These are phyloP conservation scores for Aptenodytes forsteri DNA, from an alignment of 2,113 vertebrate species.

Conservation along the genomic window DNA sequence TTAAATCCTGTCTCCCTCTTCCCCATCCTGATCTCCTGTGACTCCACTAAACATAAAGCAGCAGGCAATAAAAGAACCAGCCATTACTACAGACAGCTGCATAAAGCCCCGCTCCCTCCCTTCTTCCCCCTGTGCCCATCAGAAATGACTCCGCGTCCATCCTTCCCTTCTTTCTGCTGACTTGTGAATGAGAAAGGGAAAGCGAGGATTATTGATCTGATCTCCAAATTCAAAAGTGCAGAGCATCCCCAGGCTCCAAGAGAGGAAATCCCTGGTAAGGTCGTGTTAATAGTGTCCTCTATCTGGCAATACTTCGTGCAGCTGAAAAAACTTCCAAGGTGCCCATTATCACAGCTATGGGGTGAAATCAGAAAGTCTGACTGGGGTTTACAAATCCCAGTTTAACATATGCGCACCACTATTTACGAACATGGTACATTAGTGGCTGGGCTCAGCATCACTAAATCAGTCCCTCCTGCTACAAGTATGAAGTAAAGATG, in stretches of 20 bases:
- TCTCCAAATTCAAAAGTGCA: background rate
- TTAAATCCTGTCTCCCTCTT: conserved; percentile 2
- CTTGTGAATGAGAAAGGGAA: background rate
- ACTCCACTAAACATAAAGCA: background rate
- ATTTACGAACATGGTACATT: background rate
- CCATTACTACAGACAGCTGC: background rate
- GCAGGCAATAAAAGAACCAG: background rate
- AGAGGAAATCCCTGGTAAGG: background rate
- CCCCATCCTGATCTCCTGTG: background rate
- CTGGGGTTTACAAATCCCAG: background rate
- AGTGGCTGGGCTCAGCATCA: conserved; percentile 3
- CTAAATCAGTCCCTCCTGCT: conserved; percentile 18
- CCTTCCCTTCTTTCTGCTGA: background rate
- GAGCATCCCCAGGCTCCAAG: background rate
- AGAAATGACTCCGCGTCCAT: background rate
- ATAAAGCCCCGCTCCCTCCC: background rate
- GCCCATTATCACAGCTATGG: background rate
- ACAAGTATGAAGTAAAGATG: background rate
- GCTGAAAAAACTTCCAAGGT: background rate
- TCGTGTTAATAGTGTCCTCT: background rate
- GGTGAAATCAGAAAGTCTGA: background rate
- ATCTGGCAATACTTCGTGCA: background rate
- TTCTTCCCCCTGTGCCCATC: background rate
- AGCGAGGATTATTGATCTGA: background rate
- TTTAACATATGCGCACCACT: background rate